Base-by-base conservation (phyloP, 2,888 invertebrate genomes). In the Patella caerulea region DNA sequence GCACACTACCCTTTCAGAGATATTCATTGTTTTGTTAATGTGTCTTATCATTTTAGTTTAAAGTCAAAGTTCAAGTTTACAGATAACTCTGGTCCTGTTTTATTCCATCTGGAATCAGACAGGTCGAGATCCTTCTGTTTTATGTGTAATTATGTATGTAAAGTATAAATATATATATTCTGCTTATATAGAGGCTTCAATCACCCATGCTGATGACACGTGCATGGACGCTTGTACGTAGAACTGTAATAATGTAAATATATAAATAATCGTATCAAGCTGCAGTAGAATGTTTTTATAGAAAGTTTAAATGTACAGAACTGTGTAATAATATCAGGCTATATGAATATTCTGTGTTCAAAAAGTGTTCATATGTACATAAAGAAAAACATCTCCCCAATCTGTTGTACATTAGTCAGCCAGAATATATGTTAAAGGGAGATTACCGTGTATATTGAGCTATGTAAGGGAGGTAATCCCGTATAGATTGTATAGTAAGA, bases 401-500 rank as follows among this genome's bases (percentile, higher is more conserved):
- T 19, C 65, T 19, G 24, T 24, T 65, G 65, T 65, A 65, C 65
- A 65, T 65, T 65, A 65, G 65, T 24, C 65, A 11, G 24, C 65
- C 19, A 24, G 65, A 65, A 65, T 19, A 65, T 65, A 65, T 65
- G 65, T 65, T 19, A 14, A 19, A 24, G 9, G 65, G 19, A 65
- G 19, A 14, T 65, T 24, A 65, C 65, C 65, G 11, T 65, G 65
- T 65, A 65, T 65, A 65, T 65, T 65, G 65, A 65, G 24, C 19
- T 65, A 65, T 65, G 2, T 24, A 65, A 65, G 65, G 65, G 19
- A 65, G 65, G 65, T 65, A 65, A 65, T 65, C 65, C 19, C 24
- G 65, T 65, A 65, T 65, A 65, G 19, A 65, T 54, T 75, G 71
- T 70, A 70, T 70, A 70, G 75, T 75, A 75, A 75, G 75, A 75